Evolutionary conservation across 2,113 vertebrate genomes (phyloP).

Genomic region (Bos taurus): ARS-UCD2.0 NC_037335.1:5437501-5438000

Average conservation of each 20-base stretch:
- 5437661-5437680: not conserved
- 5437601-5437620: constrained; percentile 11
- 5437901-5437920: constrained; percentile 30
- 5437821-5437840: constrained; percentile 15
- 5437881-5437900: constrained; percentile 2
- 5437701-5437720: not conserved
- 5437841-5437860: not conserved
- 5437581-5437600: not conserved
- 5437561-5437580: not conserved
- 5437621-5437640: not conserved
- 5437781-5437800: not conserved
- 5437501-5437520: not conserved
- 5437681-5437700: not conserved
- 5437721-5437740: not conserved
- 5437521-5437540: not conserved
- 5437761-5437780: not conserved
- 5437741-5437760: not conserved
- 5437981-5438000: not conserved
- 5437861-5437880: constrained; percentile 22
- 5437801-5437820: not conserved
- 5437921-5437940: not conserved
- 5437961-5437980: constrained; percentile 29
- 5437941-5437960: constrained; percentile 13
- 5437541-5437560: not conserved
- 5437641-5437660: not conserved